Base-by-base conservation (phyloP, 2,113 vertebrate species). In the Lontra canadensis region DNA sequence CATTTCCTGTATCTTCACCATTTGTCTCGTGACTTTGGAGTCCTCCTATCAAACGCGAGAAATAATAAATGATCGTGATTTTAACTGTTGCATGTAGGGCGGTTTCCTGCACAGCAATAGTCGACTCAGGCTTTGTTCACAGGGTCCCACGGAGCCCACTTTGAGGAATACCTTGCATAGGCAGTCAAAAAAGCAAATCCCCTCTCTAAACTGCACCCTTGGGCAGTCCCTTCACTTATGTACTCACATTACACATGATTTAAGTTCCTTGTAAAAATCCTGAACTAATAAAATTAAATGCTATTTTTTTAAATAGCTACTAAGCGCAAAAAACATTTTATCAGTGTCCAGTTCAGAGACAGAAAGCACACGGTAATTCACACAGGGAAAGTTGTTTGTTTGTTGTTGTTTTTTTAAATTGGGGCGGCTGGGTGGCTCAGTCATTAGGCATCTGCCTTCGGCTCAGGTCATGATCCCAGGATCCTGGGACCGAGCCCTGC, bases 141-240 rank as follows among this genome's bases (percentile, higher is more conserved):
- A 34, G 31, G 26, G 39, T 12, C 55, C 85, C 57, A 21, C 9
- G 31, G 36, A 63, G 36, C 44, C 47, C 0, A 2, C 21, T 9
- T 52, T 69, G 31, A 93, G 42, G 90, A 84, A 61, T 36, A 36
- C 9, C 49, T 71, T 17, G 20, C 11, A 57, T 26, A 25, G 36
- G 65, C n/a, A 31, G 65, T 78, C 96, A 96, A 94, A 92, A 94
- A 95, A 97, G 74, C 80, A 94, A 97, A 90, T n/a, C n/a, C 11
- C 39, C 55, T 92, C 36, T 90, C 49, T 92, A 82, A 94, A 83
- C 47, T 85, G 34, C 59, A 57, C 34, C 52, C 23, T 86, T 57
- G 49, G 84, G 52, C 34, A 87, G 69, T 94, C 44, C 13, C 49
- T 92, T 92, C 67, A 44, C 65, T 71, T 92, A 79, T 7, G n/a